These are phyloP conservation scores for Pteronotus mesoamericanus DNA, from an alignment of 2,797 vertebrate genomes.

Conservation along the genomic window DNA sequence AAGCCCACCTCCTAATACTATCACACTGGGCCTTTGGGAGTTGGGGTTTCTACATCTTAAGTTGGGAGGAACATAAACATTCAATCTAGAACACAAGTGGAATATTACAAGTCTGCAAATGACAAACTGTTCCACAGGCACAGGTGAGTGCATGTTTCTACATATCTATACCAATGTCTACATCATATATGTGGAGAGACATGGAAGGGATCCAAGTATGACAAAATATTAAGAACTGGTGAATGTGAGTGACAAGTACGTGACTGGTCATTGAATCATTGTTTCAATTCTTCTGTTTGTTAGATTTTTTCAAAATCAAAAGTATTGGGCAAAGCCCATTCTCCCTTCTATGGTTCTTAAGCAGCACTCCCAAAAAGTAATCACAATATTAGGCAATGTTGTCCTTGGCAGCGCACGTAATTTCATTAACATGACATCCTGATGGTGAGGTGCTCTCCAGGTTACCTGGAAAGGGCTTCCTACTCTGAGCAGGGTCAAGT, in stretches of 20 bases:
- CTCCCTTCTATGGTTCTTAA: neutral
- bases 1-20: neutral
- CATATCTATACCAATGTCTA: neutral
- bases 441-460: neutral
- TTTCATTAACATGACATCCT: neutral
- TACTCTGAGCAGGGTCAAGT: neutral
- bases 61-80: neutral
- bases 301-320: neutral
- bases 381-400: neutral
- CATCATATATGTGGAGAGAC: neutral
- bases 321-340: neutral
- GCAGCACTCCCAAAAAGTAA: neutral
- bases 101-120: neutral
- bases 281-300: neutral
- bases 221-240: neutral
- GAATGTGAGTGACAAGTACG: neutral
- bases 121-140: neutral
- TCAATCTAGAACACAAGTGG: neutral
- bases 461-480: neutral
- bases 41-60: neutral
- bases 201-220: neutral
- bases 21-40: too few species aligned
- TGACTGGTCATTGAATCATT: neutral
- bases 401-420: neutral
- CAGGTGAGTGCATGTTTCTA: neutral